Evolutionary conservation across 1,140 invertebrate species (phyloP), one percentile per base, ranked within the genome.

Genomic region (Hylyphantes graminicola): DNA sequence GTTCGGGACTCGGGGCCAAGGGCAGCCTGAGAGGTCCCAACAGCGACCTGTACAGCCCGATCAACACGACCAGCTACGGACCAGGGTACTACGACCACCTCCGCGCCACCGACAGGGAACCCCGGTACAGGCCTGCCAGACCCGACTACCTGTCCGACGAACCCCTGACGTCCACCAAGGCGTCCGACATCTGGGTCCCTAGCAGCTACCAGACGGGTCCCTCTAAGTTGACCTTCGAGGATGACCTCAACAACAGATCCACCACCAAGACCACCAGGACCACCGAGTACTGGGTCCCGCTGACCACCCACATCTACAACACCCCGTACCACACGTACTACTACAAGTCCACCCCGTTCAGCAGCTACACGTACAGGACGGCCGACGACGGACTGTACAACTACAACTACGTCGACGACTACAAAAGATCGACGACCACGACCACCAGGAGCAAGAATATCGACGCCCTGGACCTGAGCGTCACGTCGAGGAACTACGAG

Each of bases 361-460:
- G 59, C 17, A 83, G 80, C 51, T 83, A 83, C n/a, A 83, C 80
- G 4, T 83, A 83, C 61, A 74, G 80, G 48, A 83, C 70, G 35
- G 61, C 68, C 19, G 67, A 81, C n/a, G 79, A 81, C 54, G 35
- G 35, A 35, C 17, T 83, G 17, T 83, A 83, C 72, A 83, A 15
- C 70, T 83, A 83, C 61, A 50, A 67, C 61, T 83, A 65, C 35
- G 12, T 83, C 17, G 72, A 83, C 57, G 80, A 83, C 21, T 83
- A 53, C 70, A 83, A 83, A 61, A 74, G 80, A 17, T 83, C 74
- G 10, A 83, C 80, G n/a, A 74, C 59, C 21, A 83, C 59, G n/a
- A 83, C n/a, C 50, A 81, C 79, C 8, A 77, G 17, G 8, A 83
- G 50, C 48, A 81, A 73, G 59, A 75, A 74, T 35, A 50, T 83